A percentile compares a stretch with the other conserved stretches of the same genome.
These are phyloP conservation scores for Trematocara zebra DNA, from an alignment of 2,113 vertebrate species.

Conservation along the genomic window DNA sequence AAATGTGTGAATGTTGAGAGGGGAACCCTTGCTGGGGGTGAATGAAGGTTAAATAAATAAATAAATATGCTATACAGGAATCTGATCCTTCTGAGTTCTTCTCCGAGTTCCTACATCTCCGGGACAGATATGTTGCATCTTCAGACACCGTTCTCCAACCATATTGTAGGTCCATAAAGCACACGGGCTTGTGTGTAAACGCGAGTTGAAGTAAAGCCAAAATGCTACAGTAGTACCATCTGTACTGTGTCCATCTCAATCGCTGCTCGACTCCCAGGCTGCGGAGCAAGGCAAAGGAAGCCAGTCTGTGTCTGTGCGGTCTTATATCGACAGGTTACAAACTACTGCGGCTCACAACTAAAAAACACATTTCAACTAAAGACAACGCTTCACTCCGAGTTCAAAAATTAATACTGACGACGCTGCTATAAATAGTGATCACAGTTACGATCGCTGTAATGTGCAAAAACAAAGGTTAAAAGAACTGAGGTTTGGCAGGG, in stretches of 20 bases:
- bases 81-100: slow-evolving; percentile 25
- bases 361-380: slow-evolving; percentile 13
- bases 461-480: slow-evolving; percentile 48
- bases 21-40: background rate
- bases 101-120: background rate
- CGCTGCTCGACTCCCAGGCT: background rate
- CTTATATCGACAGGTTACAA: background rate
- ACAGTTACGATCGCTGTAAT: slow-evolving; percentile 42
- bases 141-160: background rate
- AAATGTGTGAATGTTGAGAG: background rate
- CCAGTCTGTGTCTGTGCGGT: background rate
- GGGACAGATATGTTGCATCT: slow-evolving; percentile 15
- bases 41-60: slow-evolving; percentile 71
- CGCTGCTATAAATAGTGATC: slow-evolving; percentile 40
- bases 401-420: slow-evolving; percentile 57
- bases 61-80: slow-evolving; percentile 66
- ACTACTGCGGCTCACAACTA: slow-evolving; percentile 3
- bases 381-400: background rate
- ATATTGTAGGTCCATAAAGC: slow-evolving; percentile 39
- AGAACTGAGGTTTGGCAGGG: slow-evolving; percentile 16
- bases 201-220: background rate
- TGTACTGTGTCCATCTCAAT: background rate
- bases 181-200: slow-evolving; percentile 12
- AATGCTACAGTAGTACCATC: slow-evolving; percentile 64
- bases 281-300: background rate